phyloP scores from a whole-genome alignment of 2,888 invertebrate genomes.

The Zhuqinia jingwanae region DNA sequence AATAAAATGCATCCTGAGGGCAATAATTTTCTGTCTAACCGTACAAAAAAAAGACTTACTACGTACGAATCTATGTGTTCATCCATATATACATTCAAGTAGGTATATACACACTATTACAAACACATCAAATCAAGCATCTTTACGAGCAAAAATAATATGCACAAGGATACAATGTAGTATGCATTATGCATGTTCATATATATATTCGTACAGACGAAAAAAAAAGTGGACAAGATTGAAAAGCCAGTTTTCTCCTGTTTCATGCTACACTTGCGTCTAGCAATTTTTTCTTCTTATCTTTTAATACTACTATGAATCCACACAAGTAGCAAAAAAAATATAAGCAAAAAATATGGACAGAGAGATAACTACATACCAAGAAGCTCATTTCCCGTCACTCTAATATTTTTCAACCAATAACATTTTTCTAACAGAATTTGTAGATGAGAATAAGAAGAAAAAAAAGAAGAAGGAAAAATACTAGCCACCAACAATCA shows the following conservation, averaged over 20 bases:
- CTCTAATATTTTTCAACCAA: conserved; percentile 49
- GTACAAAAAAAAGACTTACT: conserved; percentile 19
- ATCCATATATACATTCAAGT: neutral
- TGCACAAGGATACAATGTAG: conserved; percentile 14
- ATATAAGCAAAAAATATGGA: conserved; percentile 24
- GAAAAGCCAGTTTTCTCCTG: conserved; percentile 59
- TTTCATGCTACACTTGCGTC: conserved; percentile 9
- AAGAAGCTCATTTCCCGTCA: conserved; percentile 47
- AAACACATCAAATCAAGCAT: neutral
- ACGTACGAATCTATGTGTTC: neutral
- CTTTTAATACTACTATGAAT: conserved; percentile 15
- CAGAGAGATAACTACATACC: neutral
- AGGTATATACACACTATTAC: neutral
- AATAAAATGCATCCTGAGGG: conserved; percentile 70
- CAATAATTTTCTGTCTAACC: conserved; percentile 62
- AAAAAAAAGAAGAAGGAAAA: too few species aligned
- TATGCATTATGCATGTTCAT: neutral
- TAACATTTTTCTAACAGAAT: conserved; percentile 37
- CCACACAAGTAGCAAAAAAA: conserved; percentile 28
- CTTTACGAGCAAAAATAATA: neutral
- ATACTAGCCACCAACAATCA: conserved; percentile 10
- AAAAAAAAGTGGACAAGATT: neutral
- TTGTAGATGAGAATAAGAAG: neutral
- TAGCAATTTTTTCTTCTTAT: conserved; percentile 26
- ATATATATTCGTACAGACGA: neutral